Evolutionary conservation across 2,113 vertebrate species (phyloP), one percentile per base, ranked within the genome.

Genomic region (Xiphorhynchus elegans): DNA sequence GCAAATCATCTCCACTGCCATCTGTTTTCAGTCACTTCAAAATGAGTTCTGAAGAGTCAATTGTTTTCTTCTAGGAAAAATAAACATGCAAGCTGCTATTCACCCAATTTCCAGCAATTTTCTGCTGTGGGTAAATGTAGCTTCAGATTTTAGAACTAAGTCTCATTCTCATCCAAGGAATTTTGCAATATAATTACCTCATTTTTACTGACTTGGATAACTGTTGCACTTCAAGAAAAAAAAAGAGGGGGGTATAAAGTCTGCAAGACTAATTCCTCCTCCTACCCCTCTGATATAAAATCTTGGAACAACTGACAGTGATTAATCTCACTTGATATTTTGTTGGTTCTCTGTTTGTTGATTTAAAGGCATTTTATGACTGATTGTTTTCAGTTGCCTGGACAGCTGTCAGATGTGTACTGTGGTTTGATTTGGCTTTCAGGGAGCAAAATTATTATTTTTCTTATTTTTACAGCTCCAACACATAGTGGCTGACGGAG

Each of bases 181-280:
- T 98, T 98, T 97, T 97, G 97, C 97, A 98, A 98, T 66, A 79
- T 95, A 84, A 87, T 98, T 90, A 98, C 97, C 95, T 98, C 98
- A 98, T 98, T 97, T 97, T 97, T 95, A 96, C 97, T 97, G 96
- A 97, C 97, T 98, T 96, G 96, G 94, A 97, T 93, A 97, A 92
- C 86, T 92, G 77, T 73, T 96, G 83, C 62, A 59, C 93, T 93
- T 89, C 29, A 29, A 67, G 77, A 59, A 91, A 66, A 67, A 44
- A 70, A 35, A 55, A 59, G 53, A 4, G 10, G 47, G 35, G 74
- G 42, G n/a, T 83, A 12, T 90, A 83, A 97, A 91, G 69, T 95
- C 79, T 59, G 90, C 84, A 97, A 89, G 87, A 94, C 92, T 95
- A 96, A 97, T 96, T 93, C 77, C 42, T 87, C 25, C 85, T 86